Base-by-base conservation (phyloP, 2,113 vertebrate species). In the Clarias macrocephalus region DNA sequence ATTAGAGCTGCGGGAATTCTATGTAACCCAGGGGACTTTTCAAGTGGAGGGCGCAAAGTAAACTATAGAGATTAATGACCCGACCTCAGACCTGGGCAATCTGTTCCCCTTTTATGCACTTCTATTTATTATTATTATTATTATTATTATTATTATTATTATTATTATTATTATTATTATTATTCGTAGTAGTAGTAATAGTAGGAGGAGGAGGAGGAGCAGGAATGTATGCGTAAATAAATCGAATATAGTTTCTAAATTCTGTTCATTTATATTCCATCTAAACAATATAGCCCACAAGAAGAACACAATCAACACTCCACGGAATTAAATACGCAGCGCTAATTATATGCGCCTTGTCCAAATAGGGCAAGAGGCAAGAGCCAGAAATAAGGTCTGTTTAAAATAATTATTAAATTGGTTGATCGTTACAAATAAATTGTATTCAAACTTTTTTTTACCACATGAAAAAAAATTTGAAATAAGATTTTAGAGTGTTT, bases 1-100 rank as follows among this genome's bases (percentile, higher is more conserved):
- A 94, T 94, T 94, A 94, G 93, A 93, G 94, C 92, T 91, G 80
- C 91, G 94, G 95, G 94, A 94, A 95, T 95, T 94, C 93, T 86
- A 91, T 42, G 92, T 94, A 94, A 90, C 95, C 92, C 94, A 93
- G 87, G 95, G 94, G 95, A 94, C 89, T 91, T 92, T 93, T 94
- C 92, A 93, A 91, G 89, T 90, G 92, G 90, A 94, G 92, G 91
- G 92, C 88, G 89, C 90, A 93, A 94, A 94, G 93, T 93, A 95
- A 94, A 96, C 94, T 94, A 94, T 93, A 89, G 92, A 94, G 94
- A 95, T 95, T 95, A 95, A 95, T 95, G 93, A 91, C 88, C 88
- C 80, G 91, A 92, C 89, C 91, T 92, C 92, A 92, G 93, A 94
- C 89, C 93, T 90, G 88, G 92, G 89, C 92, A 92, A 87, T 90